A percentile compares a stretch with the other conserved stretches of the same genome.
Evolutionary conservation across 2,113 vertebrate species (phyloP).

Genomic region (Notothenia coriiceps): DNA sequence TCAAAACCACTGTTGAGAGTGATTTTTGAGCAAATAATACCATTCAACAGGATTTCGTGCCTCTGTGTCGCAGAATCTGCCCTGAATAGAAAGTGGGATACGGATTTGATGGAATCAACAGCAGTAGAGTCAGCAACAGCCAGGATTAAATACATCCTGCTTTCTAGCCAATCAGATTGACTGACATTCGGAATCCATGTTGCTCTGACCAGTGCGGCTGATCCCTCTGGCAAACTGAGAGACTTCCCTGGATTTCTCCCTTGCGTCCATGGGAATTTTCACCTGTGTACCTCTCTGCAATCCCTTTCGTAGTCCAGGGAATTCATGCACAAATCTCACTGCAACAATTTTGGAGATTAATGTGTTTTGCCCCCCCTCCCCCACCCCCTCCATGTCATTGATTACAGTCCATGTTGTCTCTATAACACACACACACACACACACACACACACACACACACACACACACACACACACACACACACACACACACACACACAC

Average conservation of each 20-base stretch:
- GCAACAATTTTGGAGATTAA: constrained; percentile 44
- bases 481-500: neutral
- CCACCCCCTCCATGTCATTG: neutral
- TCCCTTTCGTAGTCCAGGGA: constrained; percentile 22
- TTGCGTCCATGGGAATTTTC: constrained; percentile 15
- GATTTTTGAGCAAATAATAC: constrained; percentile 30
- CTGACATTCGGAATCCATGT: constrained; percentile 62
- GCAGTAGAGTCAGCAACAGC: constrained; percentile 54
- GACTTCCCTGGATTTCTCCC: constrained; percentile 17
- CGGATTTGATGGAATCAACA: constrained; percentile 65
- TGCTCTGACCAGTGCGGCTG: constrained; percentile 42
- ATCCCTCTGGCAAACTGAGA: constrained; percentile 32
- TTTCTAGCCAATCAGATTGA: constrained; percentile 68
- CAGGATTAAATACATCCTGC: constrained; percentile 70
- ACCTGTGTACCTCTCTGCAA: constrained; percentile 24
- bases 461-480: neutral
- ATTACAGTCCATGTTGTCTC: neutral
- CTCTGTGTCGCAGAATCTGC: neutral
- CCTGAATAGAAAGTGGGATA: constrained; percentile 59
- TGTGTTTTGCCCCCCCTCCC: neutral
- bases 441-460: neutral
- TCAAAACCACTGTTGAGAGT: constrained; percentile 32
- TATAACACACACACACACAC: neutral
- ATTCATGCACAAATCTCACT: constrained; percentile 42
- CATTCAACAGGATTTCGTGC: constrained; percentile 47